Evolutionary conservation across 2,797 vertebrate species (phyloP).

Genomic region (Peromyscus eremicus): DNA sequence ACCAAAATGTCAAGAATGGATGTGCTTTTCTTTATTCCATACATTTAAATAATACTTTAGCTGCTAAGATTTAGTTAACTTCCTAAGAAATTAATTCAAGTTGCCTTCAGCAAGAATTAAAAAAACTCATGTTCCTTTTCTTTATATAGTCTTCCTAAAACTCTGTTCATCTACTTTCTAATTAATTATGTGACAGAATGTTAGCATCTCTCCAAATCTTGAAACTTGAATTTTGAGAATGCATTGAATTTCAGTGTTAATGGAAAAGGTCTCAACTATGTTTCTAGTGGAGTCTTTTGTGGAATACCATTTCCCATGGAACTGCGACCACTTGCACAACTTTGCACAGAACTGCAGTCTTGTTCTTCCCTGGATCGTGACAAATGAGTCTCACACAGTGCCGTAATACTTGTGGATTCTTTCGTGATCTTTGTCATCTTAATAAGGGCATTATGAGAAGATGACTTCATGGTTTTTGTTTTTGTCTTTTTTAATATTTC

Average conservation of each 20-base stretch:
- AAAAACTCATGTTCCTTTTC: slow-evolving; percentile 85
- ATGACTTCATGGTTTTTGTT: slow-evolving; percentile 86
- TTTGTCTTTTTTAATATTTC: slow-evolving; percentile 78
- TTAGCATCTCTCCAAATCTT: slow-evolving; percentile 87
- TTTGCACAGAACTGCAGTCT: slow-evolving; percentile 87
- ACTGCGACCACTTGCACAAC: slow-evolving; percentile 85
- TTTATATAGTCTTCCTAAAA: slow-evolving; percentile 89
- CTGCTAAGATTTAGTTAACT: slow-evolving; percentile 86
- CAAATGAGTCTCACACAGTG: slow-evolving; percentile 88
- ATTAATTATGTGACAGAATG: slow-evolving; percentile 81
- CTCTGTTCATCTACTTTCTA: slow-evolving; percentile 88
- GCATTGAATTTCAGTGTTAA: slow-evolving; percentile 84
- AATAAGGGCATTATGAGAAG: slow-evolving; percentile 90
- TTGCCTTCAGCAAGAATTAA: slow-evolving; percentile 89
- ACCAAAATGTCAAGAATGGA: slow-evolving; percentile 87
- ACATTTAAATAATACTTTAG: slow-evolving; percentile 83
- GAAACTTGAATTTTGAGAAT: slow-evolving; percentile 87
- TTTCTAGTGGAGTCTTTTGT: slow-evolving; percentile 84
- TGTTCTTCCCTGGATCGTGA: slow-evolving; percentile 87
- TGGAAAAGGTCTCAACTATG: slow-evolving; percentile 85
- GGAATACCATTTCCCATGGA: slow-evolving; percentile 84
- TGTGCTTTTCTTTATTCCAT: slow-evolving; percentile 89
- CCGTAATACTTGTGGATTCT: slow-evolving; percentile 87
- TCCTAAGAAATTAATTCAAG: slow-evolving; percentile 87
- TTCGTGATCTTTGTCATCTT: slow-evolving; percentile 88